Percentiles rank a stretch among this genome's conserved stretches.
Evolutionary conservation across 1,140 invertebrate species (phyloP).

Genomic region (Drosophila ficusphila): DNA sequence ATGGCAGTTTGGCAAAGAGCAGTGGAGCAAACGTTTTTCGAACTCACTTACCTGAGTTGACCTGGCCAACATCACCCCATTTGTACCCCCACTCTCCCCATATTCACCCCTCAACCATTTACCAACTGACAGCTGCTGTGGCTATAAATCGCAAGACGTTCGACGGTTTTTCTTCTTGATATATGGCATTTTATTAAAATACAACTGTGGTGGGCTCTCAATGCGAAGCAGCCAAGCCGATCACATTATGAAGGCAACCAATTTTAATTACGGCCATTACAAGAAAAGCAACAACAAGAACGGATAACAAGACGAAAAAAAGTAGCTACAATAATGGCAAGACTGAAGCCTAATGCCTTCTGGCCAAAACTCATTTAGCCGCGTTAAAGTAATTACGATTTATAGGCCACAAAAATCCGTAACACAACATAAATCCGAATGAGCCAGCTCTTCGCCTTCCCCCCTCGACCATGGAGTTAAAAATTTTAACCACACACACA

Average conservation of each 20-base stretch:
- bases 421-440: conserved; percentile 82
- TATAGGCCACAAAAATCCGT: conserved; percentile 81
- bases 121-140: conserved; percentile 8
- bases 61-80: neutral
- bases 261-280: conserved; percentile 79
- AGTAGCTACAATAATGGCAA: conserved; percentile 48
- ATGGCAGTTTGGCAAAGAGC: conserved; percentile 23
- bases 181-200: conserved; percentile 64
- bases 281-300: conserved; percentile 37
- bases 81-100: neutral
- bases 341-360: conserved; percentile 61
- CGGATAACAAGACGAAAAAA: neutral
- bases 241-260: conserved; percentile 79
- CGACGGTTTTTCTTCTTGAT: conserved; percentile 63
- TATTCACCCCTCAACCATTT: neutral
- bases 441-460: conserved; percentile 35
- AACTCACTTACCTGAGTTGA: conserved; percentile 13
- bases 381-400: conserved; percentile 82
- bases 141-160: conserved; percentile 53
- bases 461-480: conserved; percentile 45
- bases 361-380: conserved; percentile 77
- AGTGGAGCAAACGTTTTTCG: conserved; percentile 46
- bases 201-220: conserved; percentile 2
- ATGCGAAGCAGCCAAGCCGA: conserved; percentile 53
- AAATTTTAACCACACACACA: conserved; percentile 72